A percentile compares a stretch with the other conserved stretches of the same genome.
phyloP scores from a whole-genome alignment of 2,888 invertebrate genomes.

The Clistopyga incitator region DNA sequence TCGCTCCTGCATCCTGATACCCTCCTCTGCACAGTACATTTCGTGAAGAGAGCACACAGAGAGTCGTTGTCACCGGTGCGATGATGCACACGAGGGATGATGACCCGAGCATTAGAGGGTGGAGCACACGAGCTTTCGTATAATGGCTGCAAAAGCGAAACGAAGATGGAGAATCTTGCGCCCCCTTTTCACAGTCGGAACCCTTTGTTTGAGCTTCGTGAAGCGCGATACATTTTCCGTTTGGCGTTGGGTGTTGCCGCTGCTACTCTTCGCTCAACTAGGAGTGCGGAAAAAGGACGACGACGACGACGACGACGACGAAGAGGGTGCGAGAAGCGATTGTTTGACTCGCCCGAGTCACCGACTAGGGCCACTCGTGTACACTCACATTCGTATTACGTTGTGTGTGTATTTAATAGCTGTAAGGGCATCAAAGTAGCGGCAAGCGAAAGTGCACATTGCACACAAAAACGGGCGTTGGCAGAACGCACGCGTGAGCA shows the following conservation, averaged over 20 bases:
- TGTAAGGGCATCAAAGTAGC: slow-evolving; percentile 39
- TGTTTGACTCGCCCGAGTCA: slow-evolving; percentile 74
- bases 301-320: slow-evolving; percentile 39
- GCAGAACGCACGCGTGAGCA: slow-evolving; percentile 47
- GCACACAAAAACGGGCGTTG: slow-evolving; percentile 17
- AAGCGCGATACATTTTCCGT: slow-evolving; percentile 81
- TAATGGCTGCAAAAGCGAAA: slow-evolving; percentile 14
- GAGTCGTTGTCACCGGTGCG: background rate
- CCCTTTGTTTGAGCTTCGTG: slow-evolving; percentile 82
- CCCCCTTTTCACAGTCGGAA: slow-evolving; percentile 69
- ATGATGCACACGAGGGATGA: slow-evolving; percentile 42
- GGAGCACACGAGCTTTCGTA: background rate
- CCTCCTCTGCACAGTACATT: slow-evolving; percentile 28
- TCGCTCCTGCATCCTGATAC: slow-evolving; percentile 25
- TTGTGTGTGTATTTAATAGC: slow-evolving; percentile 29
- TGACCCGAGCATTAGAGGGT: slow-evolving; percentile 45
- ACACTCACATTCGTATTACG: slow-evolving; percentile 68
- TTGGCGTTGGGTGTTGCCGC: slow-evolving; percentile 73
- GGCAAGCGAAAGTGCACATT: slow-evolving; percentile 26
- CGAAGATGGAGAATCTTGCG: slow-evolving; percentile 67
- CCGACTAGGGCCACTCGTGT: slow-evolving; percentile 67
- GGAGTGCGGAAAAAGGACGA: slow-evolving; percentile 42
- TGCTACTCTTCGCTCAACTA: slow-evolving; percentile 49
- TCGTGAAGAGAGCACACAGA: background rate
- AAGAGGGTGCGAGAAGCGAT: slow-evolving; percentile 76